Percentiles rank a stretch among this genome's conserved stretches.
Conservation (phyloP, 2,797 vertebrate species). For the Danio jaintianensis region DNA sequence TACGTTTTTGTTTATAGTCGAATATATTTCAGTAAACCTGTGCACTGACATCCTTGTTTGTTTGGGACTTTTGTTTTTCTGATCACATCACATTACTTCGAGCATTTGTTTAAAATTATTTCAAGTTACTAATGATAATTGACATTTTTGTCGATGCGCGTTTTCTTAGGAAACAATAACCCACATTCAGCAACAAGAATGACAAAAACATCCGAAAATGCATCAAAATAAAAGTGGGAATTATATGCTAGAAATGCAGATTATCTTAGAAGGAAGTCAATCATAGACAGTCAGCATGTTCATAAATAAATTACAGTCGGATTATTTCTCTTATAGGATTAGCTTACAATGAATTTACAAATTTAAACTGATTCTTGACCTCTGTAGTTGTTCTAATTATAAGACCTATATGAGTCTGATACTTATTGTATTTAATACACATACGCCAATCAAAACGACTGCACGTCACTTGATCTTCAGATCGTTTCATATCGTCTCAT, state of each 20-base stretch:
- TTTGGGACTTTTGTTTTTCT: not conserved
- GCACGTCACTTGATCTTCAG: not conserved
- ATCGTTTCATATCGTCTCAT: not conserved
- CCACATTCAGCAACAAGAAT: not conserved
- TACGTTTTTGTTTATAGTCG: not conserved
- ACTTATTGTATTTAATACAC: not conserved
- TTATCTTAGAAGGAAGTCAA: too few relatives aligned
- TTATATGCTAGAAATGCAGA: too few relatives aligned
- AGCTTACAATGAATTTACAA: not conserved
- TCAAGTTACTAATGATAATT: too few relatives aligned
- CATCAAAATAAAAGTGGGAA: too few relatives aligned
- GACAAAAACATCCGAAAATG: not conserved
- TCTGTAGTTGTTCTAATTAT: not conserved
- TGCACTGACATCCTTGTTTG: not conserved
- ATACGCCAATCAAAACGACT: not conserved
- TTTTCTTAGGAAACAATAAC: not conserved
- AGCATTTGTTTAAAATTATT: not conserved
- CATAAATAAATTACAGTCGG: not conserved
- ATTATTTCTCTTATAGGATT: not conserved
- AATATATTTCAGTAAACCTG: not conserved
- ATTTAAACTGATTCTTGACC: not conserved
- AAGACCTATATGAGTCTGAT: not conserved
- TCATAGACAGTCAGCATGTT: too few relatives aligned
- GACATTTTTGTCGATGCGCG: too few relatives aligned
- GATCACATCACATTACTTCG: not conserved